phyloP scores from a whole-genome alignment of 2,797 vertebrate genomes.

The Enteromius paludinosus region DNA sequence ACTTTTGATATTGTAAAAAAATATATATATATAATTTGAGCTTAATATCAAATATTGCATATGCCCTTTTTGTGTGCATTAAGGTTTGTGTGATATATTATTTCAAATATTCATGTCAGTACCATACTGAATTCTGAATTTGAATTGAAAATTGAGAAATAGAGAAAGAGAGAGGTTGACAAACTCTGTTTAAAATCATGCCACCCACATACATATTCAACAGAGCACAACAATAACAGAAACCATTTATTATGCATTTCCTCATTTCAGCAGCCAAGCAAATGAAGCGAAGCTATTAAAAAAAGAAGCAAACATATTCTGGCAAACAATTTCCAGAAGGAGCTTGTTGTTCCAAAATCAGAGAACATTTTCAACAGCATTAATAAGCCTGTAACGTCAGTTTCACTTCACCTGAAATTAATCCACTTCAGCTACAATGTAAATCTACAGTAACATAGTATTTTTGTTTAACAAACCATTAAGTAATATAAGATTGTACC shows the following conservation, averaged over 20 bases:
- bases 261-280: not conserved
- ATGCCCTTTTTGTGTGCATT: not conserved
- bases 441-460: not conserved
- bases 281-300: not conserved
- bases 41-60: not conserved
- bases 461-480: not conserved
- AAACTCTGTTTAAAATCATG: not conserved
- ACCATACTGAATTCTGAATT: not conserved
- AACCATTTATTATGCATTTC: not conserved
- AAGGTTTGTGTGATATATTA: not conserved
- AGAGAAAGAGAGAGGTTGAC: not conserved
- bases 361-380: not conserved
- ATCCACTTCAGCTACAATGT: not conserved
- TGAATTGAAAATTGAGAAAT: not conserved
- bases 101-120: not conserved
- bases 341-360: not conserved
- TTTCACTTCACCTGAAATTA: not conserved
- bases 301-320: conserved; percentile 7
- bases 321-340: not conserved
- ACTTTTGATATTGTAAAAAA: not conserved
- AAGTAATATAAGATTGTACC: not conserved
- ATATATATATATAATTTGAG: not conserved
- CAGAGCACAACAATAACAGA: conserved; percentile 9
- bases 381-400: not conserved
- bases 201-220: not conserved